phyloP scores from a whole-genome alignment of 1,140 invertebrate species.

The Panagrolaimus sp. region DNA sequence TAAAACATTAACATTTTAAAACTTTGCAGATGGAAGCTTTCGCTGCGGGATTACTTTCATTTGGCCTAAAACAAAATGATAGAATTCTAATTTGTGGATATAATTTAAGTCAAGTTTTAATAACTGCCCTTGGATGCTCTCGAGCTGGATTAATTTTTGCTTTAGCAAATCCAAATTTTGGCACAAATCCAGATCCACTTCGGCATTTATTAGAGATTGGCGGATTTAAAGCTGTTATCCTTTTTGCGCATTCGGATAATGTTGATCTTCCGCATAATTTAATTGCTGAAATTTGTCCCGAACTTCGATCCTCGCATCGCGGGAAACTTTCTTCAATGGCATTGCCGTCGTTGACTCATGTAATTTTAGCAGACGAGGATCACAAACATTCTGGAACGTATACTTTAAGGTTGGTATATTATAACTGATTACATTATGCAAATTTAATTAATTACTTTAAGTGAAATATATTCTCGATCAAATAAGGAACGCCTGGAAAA shows the following conservation, averaged over 20 bases:
- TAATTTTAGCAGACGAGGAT: slow-evolving; percentile 56
- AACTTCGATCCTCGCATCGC: slow-evolving; percentile 26
- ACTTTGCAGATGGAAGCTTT: slow-evolving; percentile 49
- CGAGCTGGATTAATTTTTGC: slow-evolving; percentile 54
- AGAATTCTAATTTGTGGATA: slow-evolving; percentile 51
- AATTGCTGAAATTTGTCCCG: slow-evolving; percentile 46
- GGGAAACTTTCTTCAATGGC: slow-evolving; percentile 38
- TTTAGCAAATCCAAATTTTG: slow-evolving; percentile 52
- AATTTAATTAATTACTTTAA: no score
- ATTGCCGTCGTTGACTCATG: slow-evolving; percentile 50
- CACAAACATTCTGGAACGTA: slow-evolving; percentile 53
- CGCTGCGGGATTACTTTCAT: slow-evolving; percentile 50
- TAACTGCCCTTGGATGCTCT: slow-evolving; percentile 47
- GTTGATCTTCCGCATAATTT: slow-evolving; percentile 44
- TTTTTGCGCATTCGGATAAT: slow-evolving; percentile 36
- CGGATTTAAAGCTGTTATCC: slow-evolving; percentile 46
- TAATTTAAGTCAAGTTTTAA: slow-evolving; percentile 46
- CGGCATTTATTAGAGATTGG: slow-evolving; percentile 41
- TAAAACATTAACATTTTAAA: slow-evolving; percentile 26
- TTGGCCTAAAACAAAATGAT: slow-evolving; percentile 44
- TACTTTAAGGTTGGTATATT: background rate
- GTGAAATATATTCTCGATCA: slow-evolving; percentile 47
- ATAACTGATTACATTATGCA: no score
- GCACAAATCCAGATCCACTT: slow-evolving; percentile 34
- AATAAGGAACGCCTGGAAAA: slow-evolving; percentile 49